Conservation (phyloP, 92 coral and sea anemone species). For the Desmophyllum pertusum region DNA sequence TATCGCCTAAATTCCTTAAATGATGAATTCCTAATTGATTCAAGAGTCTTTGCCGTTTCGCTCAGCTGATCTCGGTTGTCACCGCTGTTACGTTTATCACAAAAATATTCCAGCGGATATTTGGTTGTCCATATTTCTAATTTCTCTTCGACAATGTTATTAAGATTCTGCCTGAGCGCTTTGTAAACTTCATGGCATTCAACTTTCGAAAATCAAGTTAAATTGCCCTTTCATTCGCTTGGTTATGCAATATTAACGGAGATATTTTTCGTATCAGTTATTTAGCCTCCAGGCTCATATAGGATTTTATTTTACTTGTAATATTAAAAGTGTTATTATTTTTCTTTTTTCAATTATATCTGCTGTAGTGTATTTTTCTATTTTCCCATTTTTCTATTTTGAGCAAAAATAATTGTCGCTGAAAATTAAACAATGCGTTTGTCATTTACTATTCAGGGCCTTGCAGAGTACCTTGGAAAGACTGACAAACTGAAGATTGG, state of each 20-base stretch:
- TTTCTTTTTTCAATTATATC: too few relatives aligned
- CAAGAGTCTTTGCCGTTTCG: not conserved
- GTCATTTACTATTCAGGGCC: constrained; percentile 43
- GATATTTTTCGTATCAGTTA: too few relatives aligned
- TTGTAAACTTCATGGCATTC: constrained; percentile 4
- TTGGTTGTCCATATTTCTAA: not conserved
- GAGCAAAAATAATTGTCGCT: too few relatives aligned
- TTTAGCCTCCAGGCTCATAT: too few relatives aligned
- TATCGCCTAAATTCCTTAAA: not conserved
- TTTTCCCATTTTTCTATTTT: too few relatives aligned
- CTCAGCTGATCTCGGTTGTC: not conserved
- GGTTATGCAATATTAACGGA: not conserved
- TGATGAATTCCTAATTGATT: not conserved
- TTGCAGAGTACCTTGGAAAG: constrained; percentile 81
- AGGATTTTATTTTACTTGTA: too few relatives aligned
- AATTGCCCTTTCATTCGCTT: not conserved
- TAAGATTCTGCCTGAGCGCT: not conserved
- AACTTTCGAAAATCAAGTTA: not conserved
- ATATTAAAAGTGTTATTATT: too few relatives aligned
- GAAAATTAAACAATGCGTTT: not conserved
- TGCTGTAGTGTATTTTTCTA: too few relatives aligned
- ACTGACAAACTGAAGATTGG: constrained; percentile 65
- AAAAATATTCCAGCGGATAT: not conserved
- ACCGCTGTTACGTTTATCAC: not conserved
- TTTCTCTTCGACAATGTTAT: not conserved